Evolutionary conservation across 2,797 vertebrate genomes (phyloP), one percentile per base, ranked within the genome.

Genomic region (Danio albolineatus): DNA sequence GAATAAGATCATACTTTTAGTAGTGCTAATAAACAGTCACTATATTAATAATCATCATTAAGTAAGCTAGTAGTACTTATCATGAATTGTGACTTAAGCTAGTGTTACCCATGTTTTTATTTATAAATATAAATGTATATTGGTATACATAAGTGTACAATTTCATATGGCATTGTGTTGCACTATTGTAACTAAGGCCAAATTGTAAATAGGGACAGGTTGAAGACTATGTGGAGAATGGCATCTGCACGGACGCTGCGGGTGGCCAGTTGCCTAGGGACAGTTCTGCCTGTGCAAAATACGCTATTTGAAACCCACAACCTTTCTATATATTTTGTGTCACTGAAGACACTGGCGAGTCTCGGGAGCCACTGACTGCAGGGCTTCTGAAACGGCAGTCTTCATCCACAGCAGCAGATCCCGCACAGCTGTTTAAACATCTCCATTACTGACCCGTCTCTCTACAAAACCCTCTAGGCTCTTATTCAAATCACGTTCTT

Each of bases 381-480:
- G 49, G 10, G 61, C 51, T 57, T 66, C 49, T 57, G 62, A 46
- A 36, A 61, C 19, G 28, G 19, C 38, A 4, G 2, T 74, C 13
- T 17, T 51, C 60, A 36, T 76, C 74, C 28, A 17, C 13, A 72
- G 53, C 17, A 43, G 51, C 41, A 75, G 59, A n/a, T 75, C 7
- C 5, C 14, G 43, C 75, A 77, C 75, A 66, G 61, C 74, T 76
- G 49, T 66, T 56, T 66, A 76, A 76, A 76, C 62, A 1, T 77
- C 51, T 77, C 41, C 51, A 10, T 46, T 57, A 66, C 62, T 17
- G 62, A 28, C 51, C 46, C 4, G 10, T 17, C 53, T 67, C 51
- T 66, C 10, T 8, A 21, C 6, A 2, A 12, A 53, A 12, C 43
- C 60, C 72, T 19, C 21, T 4, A 44, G 41, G 16, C 19, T 6